Percentiles rank a stretch among this genome's conserved stretches.
Conservation (phyloP, 2,113 vertebrate species). For the Prionailurus bengalensis region DNA sequence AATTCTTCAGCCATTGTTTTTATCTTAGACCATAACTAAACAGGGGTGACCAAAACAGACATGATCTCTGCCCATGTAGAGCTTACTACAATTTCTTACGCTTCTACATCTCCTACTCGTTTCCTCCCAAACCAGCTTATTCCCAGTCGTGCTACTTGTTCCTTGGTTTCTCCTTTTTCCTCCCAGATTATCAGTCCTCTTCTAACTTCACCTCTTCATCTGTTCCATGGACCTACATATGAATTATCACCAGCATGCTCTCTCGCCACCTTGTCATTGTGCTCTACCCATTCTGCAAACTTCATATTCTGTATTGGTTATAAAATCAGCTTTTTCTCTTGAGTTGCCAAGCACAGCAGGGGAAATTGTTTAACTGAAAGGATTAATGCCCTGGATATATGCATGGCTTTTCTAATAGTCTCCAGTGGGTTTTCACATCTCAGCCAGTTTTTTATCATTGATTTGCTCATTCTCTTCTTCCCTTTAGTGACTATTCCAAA, state of each 20-base stretch:
- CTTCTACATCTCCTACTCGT: neutral
- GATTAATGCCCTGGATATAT: neutral
- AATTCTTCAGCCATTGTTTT: neutral
- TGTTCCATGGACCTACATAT: neutral
- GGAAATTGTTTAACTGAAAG: neutral
- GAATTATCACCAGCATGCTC: neutral
- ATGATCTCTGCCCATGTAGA: neutral
- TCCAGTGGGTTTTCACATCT: neutral
- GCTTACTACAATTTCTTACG: neutral
- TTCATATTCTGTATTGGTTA: conserved; percentile 41
- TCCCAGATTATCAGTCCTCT: neutral
- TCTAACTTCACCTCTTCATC: neutral
- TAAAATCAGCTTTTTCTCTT: neutral
- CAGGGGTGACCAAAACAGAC: neutral
- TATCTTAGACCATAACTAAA: neutral
- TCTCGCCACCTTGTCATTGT: neutral
- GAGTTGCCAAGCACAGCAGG: neutral
- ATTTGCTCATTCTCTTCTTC: neutral
- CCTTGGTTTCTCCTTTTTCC: neutral
- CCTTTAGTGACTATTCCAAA: neutral
- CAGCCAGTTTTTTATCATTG: neutral
- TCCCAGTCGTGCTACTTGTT: conserved; percentile 15
- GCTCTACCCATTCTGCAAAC: neutral
- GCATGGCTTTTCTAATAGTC: neutral
- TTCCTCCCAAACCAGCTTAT: neutral